Percentiles rank a stretch among this genome's conserved stretches.
Conservation (phyloP, 2,888 invertebrate genomes). For the Netelia virgata region DNA sequence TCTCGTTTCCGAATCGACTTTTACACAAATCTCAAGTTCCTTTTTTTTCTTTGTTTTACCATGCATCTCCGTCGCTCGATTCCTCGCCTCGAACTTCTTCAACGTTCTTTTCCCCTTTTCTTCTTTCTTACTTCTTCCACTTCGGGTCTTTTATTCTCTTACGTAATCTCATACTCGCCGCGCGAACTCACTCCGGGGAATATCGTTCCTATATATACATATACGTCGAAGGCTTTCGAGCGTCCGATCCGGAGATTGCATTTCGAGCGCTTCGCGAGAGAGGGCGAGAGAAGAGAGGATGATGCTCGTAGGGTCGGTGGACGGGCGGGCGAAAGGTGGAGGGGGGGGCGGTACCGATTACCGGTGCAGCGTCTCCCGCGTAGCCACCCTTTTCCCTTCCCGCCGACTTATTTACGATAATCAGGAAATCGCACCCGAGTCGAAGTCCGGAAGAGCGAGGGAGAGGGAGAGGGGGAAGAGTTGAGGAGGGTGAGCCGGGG, state of each 20-base stretch:
- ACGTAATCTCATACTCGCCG: slow-evolving; percentile 40
- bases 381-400: slow-evolving; percentile 11
- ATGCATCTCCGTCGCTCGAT: neutral
- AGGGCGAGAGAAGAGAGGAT: neutral
- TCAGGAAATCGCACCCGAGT: slow-evolving; percentile 37
- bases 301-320: slow-evolving; percentile 13
- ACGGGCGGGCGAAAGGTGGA: slow-evolving; percentile 27
- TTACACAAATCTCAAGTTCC: too few relatives aligned
- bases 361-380: slow-evolving; percentile 15
- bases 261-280: slow-evolving; percentile 45
- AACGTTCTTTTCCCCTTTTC: neutral
- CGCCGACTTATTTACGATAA: slow-evolving; percentile 53
- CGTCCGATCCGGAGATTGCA: slow-evolving; percentile 59
- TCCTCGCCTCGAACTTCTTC: slow-evolving; percentile 10
- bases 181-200: slow-evolving; percentile 40
- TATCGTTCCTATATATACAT: slow-evolving; percentile 26
- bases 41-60: too few relatives aligned
- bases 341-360: slow-evolving; percentile 23
- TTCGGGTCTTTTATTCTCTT: slow-evolving; percentile 1
- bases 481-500: neutral
- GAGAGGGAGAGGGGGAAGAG: neutral
- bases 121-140: neutral
- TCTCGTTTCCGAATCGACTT: too few relatives aligned
- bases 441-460: neutral
- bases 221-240: slow-evolving; percentile 18